Evolutionary conservation across 2,888 invertebrate species (phyloP).

Genomic region (Andricus quercusramuli): DNA sequence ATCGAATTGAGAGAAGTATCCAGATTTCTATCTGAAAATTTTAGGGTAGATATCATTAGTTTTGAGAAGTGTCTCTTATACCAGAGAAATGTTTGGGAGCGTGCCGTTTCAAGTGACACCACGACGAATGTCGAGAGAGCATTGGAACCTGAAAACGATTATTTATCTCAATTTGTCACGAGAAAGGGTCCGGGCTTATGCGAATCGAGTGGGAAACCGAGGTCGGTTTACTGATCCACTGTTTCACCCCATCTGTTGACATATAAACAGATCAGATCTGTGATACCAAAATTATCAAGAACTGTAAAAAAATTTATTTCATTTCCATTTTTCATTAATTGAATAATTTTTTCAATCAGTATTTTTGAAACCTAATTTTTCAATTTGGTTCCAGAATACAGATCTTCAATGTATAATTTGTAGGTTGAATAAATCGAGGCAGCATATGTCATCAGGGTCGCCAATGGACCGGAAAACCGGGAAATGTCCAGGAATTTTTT

Average conservation of each 20-base stretch:
- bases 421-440: too few relatives aligned
- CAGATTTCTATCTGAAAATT: not conserved
- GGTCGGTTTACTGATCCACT: constrained; percentile 42
- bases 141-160: constrained; percentile 70
- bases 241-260: constrained; percentile 15
- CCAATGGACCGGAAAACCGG: too few relatives aligned
- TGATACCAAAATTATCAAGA: not conserved
- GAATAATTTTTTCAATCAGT: too few relatives aligned
- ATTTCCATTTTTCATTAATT: not conserved
- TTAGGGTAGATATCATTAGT: not conserved
- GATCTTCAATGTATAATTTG: too few relatives aligned
- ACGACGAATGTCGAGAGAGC: constrained; percentile 69
- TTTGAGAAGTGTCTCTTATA: constrained; percentile 28
- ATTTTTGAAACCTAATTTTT: too few relatives aligned
- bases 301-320: not conserved
- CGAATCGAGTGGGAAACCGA: constrained; percentile 46
- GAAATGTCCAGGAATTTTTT: too few relatives aligned
- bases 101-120: constrained; percentile 65
- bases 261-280: not conserved
- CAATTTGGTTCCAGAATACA: too few relatives aligned
- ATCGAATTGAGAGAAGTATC: not conserved
- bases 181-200: constrained; percentile 19
- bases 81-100: constrained; percentile 44
- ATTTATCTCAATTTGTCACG: constrained; percentile 76
- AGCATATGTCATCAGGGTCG: too few relatives aligned